Evolutionary conservation across 2,888 invertebrate species (phyloP).

Genomic region (Hylaea fasciaria): DNA sequence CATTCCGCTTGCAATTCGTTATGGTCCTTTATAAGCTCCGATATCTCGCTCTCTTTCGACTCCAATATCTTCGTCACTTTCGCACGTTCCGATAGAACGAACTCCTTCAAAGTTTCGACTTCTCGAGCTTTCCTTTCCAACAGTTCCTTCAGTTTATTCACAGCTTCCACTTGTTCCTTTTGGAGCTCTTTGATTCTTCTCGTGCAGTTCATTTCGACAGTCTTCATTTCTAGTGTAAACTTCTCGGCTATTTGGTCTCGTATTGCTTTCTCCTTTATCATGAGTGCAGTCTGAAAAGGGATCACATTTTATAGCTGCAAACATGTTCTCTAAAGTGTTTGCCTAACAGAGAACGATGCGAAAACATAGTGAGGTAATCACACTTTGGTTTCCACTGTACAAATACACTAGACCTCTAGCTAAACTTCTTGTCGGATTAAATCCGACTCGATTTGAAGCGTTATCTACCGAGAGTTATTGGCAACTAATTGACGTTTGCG

Average conservation of each 20-base stretch:
- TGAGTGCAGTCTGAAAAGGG: conserved; percentile 76
- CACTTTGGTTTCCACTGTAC: too few species aligned
- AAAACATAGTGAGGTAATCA: too few species aligned
- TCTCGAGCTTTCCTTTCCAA: conserved; percentile 82
- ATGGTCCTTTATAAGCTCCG: conserved; percentile 75
- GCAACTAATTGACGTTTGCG: too few species aligned
- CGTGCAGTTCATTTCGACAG: conserved; percentile 82
- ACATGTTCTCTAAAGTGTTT: neutral
- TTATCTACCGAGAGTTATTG: too few species aligned
- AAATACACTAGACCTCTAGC: too few species aligned
- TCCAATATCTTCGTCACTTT: conserved; percentile 81
- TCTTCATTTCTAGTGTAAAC: conserved; percentile 86
- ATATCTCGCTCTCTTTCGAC: conserved; percentile 81
- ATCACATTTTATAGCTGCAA: neutral
- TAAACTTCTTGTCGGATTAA: too few species aligned
- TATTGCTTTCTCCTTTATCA: conserved; percentile 84
- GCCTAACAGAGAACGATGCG: too few species aligned
- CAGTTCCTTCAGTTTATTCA: conserved; percentile 77
- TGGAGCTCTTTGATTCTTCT: conserved; percentile 80
- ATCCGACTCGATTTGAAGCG: too few species aligned
- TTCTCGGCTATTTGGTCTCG: conserved; percentile 88
- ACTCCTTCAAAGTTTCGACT: conserved; percentile 79
- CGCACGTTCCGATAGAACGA: conserved; percentile 79
- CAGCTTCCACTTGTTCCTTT: conserved; percentile 73
- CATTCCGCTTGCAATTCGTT: conserved; percentile 69